Evolutionary conservation across 2,888 invertebrate genomes (phyloP), one percentile per base, ranked within the genome.

Genomic region (Ferdinandea cuprea): DNA sequence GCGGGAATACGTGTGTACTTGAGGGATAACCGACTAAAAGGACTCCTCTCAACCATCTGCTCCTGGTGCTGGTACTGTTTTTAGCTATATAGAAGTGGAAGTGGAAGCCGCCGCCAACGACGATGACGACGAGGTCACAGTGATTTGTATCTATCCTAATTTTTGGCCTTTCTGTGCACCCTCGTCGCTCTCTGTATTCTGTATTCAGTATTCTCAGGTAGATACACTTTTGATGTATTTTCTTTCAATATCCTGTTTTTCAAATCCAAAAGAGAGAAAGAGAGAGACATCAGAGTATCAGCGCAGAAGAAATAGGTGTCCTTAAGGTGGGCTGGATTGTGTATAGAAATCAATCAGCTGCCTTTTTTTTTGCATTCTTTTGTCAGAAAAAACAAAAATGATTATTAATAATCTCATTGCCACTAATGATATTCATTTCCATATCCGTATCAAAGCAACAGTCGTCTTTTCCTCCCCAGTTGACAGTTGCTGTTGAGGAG

Each of bases 111-210:
- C 35, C n/a, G n/a, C n/a, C n/a, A n/a, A n/a, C n/a, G n/a, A n/a
- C 40, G 69, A 37, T 13, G 68, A 68, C 68, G 63, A 61, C 71
- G 81, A 81, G 81, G 81, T 81, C 81, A 81, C 71, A 81, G 56
- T 81, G 81, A 81, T 81, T 81, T 81, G 81, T 81, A 81, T 81
- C 81, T 81, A 81, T 81, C 81, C 81, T 81, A 71, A 81, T 81
- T 66, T 81, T 77, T 71, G 46, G 77, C 66, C 76, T 76, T 76
- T 71, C 59, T 61, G 35, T 56, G 58, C 58, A 58, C 74, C 19
- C 65, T 65, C 56, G 30, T 65, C 56, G 30, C 56, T 46, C 32
- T 35, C 2, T 44, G 28, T 72, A 21, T 66, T 21, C 19, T 35
- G 68, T 42, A n/a, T n/a, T n/a, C n/a, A n/a, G 40, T 40, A 30